Evolutionary conservation across 2,797 vertebrate species (phyloP).

Genomic region (Ataeniobius toweri): DNA sequence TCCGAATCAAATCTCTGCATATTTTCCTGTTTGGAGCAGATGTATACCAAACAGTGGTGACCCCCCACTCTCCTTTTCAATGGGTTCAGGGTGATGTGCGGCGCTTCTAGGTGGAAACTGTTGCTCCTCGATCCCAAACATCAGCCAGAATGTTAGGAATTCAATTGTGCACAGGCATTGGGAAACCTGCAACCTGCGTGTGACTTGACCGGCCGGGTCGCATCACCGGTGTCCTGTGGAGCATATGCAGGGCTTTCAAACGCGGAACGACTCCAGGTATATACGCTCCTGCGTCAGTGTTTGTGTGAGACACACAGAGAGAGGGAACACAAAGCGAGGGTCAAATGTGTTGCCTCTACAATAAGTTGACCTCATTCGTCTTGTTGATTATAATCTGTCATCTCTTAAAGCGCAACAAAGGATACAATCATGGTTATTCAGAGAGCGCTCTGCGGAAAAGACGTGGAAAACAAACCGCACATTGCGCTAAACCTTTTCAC

Average conservation of each 20-base stretch:
- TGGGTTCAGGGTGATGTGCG: conserved; percentile 80
- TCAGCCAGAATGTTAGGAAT: conserved; percentile 82
- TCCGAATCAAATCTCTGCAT: conserved; percentile 88
- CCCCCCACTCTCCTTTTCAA: conserved; percentile 84
- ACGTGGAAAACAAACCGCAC: conserved; percentile 48
- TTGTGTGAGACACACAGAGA: background rate
- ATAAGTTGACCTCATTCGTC: conserved; percentile 71
- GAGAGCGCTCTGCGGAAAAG: conserved; percentile 52
- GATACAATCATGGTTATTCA: conserved; percentile 70
- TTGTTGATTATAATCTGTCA: conserved; percentile 74
- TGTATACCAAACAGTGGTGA: conserved; percentile 90
- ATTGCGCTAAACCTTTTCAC: conserved; percentile 53
- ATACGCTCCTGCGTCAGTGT: background rate
- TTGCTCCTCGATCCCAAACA: conserved; percentile 83
- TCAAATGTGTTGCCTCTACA: conserved; percentile 61
- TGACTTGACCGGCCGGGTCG: conserved; percentile 75
- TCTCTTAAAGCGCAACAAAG: conserved; percentile 67
- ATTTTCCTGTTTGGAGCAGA: conserved; percentile 91
- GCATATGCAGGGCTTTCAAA: conserved; percentile 42
- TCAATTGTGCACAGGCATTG: conserved; percentile 78
- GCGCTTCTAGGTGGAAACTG: conserved; percentile 83
- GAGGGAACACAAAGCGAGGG: conserved; percentile 27
- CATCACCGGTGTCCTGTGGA: conserved; percentile 56
- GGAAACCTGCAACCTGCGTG: conserved; percentile 78
- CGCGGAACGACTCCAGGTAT: conserved; percentile 47